These are phyloP conservation scores for Scaptomyza caliginosa DNA, from an alignment of 2,888 invertebrate genomes.

Conservation along the genomic window DNA sequence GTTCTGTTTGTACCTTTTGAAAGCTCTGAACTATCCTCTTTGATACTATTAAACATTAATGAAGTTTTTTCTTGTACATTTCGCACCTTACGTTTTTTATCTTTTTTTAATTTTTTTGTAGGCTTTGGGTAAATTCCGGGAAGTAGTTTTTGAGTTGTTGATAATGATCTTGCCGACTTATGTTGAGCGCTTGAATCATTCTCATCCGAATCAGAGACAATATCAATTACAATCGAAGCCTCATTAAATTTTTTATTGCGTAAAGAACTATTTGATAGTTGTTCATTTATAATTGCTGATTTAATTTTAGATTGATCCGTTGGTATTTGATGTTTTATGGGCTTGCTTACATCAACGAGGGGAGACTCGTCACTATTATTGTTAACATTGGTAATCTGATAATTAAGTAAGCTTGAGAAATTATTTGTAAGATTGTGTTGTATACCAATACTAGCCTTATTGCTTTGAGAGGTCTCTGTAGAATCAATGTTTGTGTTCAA, in stretches of 20 bases:
- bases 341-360: constrained; percentile 4
- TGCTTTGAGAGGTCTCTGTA: constrained; percentile 15
- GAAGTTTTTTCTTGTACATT: constrained; percentile 19
- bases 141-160: background rate
- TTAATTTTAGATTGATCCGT: constrained; percentile 3
- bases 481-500: constrained; percentile 32
- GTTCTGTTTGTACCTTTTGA: constrained; percentile 17
- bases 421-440: constrained; percentile 25
- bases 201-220: constrained; percentile 81
- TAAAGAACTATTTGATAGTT: constrained; percentile 65
- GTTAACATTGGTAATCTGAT: constrained; percentile 15
- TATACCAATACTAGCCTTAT: background rate
- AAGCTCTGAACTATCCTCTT: constrained; percentile 24
- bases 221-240: constrained; percentile 76
- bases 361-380: constrained; percentile 28
- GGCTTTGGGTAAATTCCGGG: constrained; percentile 18
- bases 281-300: constrained; percentile 55
- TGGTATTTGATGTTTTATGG: constrained; percentile 11
- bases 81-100: constrained; percentile 67
- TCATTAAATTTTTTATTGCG: constrained; percentile 36
- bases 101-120: constrained; percentile 69
- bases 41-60: constrained; percentile 7
- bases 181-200: constrained; percentile 48
- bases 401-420: constrained; percentile 47
- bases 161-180: background rate